Base-by-base conservation (phyloP, 2,113 vertebrate genomes). In the Piprites chloris region DNA sequence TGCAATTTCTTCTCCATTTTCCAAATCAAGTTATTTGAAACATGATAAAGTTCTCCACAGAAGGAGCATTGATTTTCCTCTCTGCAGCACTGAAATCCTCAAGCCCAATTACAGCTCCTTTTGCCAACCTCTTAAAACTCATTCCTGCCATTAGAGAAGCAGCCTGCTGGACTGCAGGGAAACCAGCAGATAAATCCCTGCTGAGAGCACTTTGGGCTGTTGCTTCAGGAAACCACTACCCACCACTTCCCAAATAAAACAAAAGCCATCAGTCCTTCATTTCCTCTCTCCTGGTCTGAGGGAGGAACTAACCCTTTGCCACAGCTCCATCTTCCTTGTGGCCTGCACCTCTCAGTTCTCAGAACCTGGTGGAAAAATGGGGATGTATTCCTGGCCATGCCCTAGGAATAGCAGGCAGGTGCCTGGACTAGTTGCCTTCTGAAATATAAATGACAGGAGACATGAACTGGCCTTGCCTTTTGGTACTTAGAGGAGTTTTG, bases 51-150 rank as follows among this genome's bases (percentile, higher is more conserved):
- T 52, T 68, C 72, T 42, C 61, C 67, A 33, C 7, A 56, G 62
- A 59, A 73, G 19, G 10, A 65, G 61, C 14, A 47, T 21, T 72
- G 62, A 14, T n/a, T 82, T 80, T 59, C 67, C 53, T 59, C 35
- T 65, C 79, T 79, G 66, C 30, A 59, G 44, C 41, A 65, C 49
- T 92, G 55, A 83, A 63, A 85, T 72, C 39, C 52, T 85, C 30
- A 52, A 93, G 58, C 35, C 35, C 27, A 80, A 68, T 88, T 86
- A 76, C 35, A 66, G 41, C 28, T 72, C 11, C 35, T 78, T 89
- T 79, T 88, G 41, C 47, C 63, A 88, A 19, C 35, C 75, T 82
- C 61, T 74, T 87, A n/a, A 41, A 93, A 81, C 32, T 63, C 35
- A n/a, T 91, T 78, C 87, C 56, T 89, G 52, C 66, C 47, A 52